A percentile compares a stretch with the other conserved stretches of the same genome.
phyloP scores from a whole-genome alignment of 2,888 invertebrate species.

The Pediacus dermestoides region DNA sequence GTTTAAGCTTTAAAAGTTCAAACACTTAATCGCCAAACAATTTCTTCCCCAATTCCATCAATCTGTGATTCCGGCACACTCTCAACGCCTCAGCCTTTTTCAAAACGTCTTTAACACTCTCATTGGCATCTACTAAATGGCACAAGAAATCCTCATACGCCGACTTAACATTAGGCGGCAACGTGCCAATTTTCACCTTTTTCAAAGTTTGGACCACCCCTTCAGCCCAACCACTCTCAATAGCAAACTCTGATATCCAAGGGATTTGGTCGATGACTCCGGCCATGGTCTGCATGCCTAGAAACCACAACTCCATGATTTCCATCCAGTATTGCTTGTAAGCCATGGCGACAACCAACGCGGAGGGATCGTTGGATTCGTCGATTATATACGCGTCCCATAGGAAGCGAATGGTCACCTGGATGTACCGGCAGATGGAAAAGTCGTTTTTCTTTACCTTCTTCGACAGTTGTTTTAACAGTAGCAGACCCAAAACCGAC shows the following conservation, averaged over 20 bases:
- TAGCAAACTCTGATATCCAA: conserved; percentile 87
- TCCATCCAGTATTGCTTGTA: conserved; percentile 90
- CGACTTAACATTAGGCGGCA: conserved; percentile 80
- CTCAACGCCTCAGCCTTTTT: conserved; percentile 80
- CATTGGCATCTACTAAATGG: conserved; percentile 77
- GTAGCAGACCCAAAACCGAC: conserved; percentile 74
- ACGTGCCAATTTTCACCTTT: conserved; percentile 77
- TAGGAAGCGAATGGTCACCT: conserved; percentile 82
- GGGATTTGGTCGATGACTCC: conserved; percentile 73
- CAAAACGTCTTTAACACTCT: conserved; percentile 66
- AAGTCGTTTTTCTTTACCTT: conserved; percentile 85
- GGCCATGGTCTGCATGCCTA: conserved; percentile 87
- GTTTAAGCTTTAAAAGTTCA: conserved; percentile 5
- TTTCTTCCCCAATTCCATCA: conserved; percentile 86
- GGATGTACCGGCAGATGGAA: conserved; percentile 83
- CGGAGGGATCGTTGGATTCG: conserved; percentile 78
- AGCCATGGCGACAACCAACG: conserved; percentile 76
- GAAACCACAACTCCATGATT: conserved; percentile 86
- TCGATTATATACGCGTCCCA: conserved; percentile 92
- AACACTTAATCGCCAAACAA: conserved; percentile 74
- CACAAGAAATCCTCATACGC: conserved; percentile 89
- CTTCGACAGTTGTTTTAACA: conserved; percentile 78
- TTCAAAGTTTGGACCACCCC: conserved; percentile 79
- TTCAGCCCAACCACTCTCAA: conserved; percentile 92
- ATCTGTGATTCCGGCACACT: conserved; percentile 80